Conservation (phyloP, 2,797 vertebrate genomes). For the Helicolenus hilgendorfi region DNA sequence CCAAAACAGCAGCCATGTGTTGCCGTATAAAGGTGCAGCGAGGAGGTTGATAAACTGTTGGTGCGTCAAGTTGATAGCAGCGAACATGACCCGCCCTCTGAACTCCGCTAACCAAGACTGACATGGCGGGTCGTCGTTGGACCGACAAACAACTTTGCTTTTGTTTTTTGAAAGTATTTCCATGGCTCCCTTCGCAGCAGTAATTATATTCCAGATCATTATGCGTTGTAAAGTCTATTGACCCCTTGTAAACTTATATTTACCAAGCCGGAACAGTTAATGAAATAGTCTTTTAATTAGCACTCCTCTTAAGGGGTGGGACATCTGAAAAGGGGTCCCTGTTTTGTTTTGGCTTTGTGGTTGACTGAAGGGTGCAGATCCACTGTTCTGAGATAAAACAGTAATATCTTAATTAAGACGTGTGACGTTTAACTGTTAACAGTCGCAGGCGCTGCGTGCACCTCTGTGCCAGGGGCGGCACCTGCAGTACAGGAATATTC, state of each 20-base stretch:
- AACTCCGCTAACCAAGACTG: conserved; percentile 68
- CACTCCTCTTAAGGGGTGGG: conserved; percentile 85
- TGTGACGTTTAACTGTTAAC: conserved; percentile 75
- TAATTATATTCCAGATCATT: conserved; percentile 91
- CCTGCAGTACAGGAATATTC: conserved; percentile 77
- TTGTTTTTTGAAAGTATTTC: conserved; percentile 75
- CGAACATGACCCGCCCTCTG: conserved; percentile 69
- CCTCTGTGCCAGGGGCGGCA: conserved; percentile 58
- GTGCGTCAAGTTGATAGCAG: conserved; percentile 69
- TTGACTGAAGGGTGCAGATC: conserved; percentile 89
- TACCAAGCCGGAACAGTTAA: conserved; percentile 91
- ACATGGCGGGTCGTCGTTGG: conserved; percentile 61
- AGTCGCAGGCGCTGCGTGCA: conserved; percentile 33
- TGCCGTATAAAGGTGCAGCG: conserved; percentile 47
- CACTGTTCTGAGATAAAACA: conserved; percentile 85
- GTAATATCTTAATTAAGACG: conserved; percentile 89
- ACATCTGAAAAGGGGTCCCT: conserved; percentile 83
- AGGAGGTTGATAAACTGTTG: conserved; percentile 71
- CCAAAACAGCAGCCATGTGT: conserved; percentile 60
- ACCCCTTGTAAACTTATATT: conserved; percentile 92
- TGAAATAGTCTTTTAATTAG: conserved; percentile 93
- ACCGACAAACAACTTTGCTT: conserved; percentile 85
- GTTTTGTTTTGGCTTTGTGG: conserved; percentile 89
- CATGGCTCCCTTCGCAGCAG: conserved; percentile 83
- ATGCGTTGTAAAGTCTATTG: conserved; percentile 90